Base-by-base conservation (phyloP, 2,888 invertebrate species). In the Odontomyia ornata region DNA sequence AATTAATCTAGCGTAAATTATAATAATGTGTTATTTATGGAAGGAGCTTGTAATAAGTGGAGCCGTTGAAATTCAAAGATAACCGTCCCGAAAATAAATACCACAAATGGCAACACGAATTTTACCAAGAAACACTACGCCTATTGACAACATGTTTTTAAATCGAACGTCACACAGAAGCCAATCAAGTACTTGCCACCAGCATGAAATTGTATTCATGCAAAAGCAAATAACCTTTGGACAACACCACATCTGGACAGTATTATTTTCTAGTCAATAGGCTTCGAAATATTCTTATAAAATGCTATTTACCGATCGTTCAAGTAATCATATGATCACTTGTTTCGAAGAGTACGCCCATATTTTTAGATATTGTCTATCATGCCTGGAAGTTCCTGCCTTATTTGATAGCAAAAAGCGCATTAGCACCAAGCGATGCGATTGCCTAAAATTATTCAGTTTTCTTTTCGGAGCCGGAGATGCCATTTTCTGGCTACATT, bases 321-420 rank as follows among this genome's bases (percentile, higher is more conserved):
- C 91, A 28, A 92, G 91, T 85, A 84, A 88, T 0, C 86, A 88
- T 36, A 87, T 92, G 0, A 90, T 95, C 79, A 86, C 88, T 13
- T 90, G 92, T 81, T 94, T 94, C 83, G 91, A 93, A 83, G 93
- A 94, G 85, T 93, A 92, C 84, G 88, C 92, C 0, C 89, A 90
- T n/a, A 77, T 93, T 92, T 84, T 89, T 91, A 80, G 96, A 96
- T 84, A 90, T 95, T 21, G 88, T 95, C 79, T 93, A 91, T 83
- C 90, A 91, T 83, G 90, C 91, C 0, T 92, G 95, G 87, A 90
- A 90, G 83, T 83, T 89, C 75, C 83, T 92, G 81, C 89, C 89
- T 15, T 85, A 87, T 81, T 86, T 89, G 83, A 91, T 89, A 67
- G 89, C 90, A 30, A 91, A 90, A 82, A 85, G 87, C 18, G 78